Percentiles rank a stretch among this genome's conserved stretches.
Evolutionary conservation across 2,113 vertebrate species (phyloP).

Genomic region (Lasiurus cinereus): DNA sequence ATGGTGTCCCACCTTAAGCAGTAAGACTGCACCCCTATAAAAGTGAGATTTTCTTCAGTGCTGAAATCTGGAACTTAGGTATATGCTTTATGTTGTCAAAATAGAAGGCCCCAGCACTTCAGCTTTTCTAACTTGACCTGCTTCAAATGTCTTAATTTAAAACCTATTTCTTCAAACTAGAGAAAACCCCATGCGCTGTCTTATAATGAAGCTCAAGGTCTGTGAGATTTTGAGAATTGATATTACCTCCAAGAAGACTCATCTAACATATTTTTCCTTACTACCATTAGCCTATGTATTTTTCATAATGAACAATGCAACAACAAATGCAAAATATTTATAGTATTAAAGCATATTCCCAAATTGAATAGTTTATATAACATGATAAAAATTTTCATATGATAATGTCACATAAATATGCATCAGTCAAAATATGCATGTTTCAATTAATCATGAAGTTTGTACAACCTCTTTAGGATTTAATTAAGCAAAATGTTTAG

Average conservation of each 20-base stretch:
- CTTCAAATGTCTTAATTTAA: not conserved
- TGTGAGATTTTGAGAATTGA: slow-evolving; percentile 75
- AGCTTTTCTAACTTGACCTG: not conserved
- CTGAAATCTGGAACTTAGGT: not conserved
- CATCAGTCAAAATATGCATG: slow-evolving; percentile 87
- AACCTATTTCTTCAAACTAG: slow-evolving; percentile 44
- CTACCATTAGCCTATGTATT: slow-evolving; percentile 79
- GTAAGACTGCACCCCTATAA: not conserved
- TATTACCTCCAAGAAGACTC: slow-evolving; percentile 63
- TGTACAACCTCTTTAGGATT: slow-evolving; percentile 88
- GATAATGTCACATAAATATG: slow-evolving; percentile 90
- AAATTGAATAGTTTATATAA: slow-evolving; percentile 88
- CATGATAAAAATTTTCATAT: slow-evolving; percentile 92
- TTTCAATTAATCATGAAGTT: slow-evolving; percentile 93
- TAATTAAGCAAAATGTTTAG: slow-evolving; percentile 87
- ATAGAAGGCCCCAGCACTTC: not conserved
- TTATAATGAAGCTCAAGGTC: slow-evolving; percentile 67
- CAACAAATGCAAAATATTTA: slow-evolving; percentile 85
- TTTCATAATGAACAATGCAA: slow-evolving; percentile 87
- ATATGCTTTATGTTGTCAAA: not conserved
- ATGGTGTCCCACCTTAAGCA: not conserved
- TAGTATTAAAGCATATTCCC: slow-evolving; percentile 88
- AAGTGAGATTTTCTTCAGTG: slow-evolving; percentile 27
- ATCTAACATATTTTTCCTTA: slow-evolving; percentile 80
- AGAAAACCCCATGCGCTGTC: slow-evolving; percentile 56